Base-by-base conservation (phyloP, 2,113 vertebrate species). In the Heterocephalus glaber region DNA sequence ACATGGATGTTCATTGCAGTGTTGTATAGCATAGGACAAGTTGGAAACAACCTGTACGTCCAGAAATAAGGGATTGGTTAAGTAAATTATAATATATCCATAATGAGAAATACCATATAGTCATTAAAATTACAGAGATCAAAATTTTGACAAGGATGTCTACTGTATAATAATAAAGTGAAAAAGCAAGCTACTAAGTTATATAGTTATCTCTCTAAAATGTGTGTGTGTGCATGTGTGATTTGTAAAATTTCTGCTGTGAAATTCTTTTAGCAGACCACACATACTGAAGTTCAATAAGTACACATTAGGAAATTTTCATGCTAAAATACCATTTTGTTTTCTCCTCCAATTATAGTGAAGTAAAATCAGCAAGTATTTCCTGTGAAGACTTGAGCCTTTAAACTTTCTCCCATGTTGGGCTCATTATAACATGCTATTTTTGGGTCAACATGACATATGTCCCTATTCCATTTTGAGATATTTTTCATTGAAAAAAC, bases 211-310 rank as follows among this genome's bases (percentile, higher is more conserved):
- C 38, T 14, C 30, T 92, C 74, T 96, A 94, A 94, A 96, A 61
- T 44, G 41, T 44, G 41, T 26, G 70, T 52, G 47, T 33, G 19
- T 14, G 41, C 0, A 20, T 63, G 56, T 80, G 66, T 8, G 44
- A 95, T 89, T 96, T 97, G 68, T 92, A 26, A 92, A 11, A 85
- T 22, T 35, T 97, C 95, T 72, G 85, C 66, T 95, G 76, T 84
- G 88, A 97, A 93, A 95, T 97, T 93, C 65, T 97, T 98, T 95
- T n/a, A 95, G 86, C 47, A 97, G 96, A 90, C 95, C 90, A 97
- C 98, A 98, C 97, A 95, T 97, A 72, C 38, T 97, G 58, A 91
- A 96, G 94, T 96, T 96, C 97, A 96, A 87, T 83, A 96, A 96
- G 35, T 70, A 92, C 22, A 93, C 79, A 94, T 95, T 91, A 85